phyloP scores from a whole-genome alignment of 2,888 invertebrate genomes.

The Hipparchia semele region DNA sequence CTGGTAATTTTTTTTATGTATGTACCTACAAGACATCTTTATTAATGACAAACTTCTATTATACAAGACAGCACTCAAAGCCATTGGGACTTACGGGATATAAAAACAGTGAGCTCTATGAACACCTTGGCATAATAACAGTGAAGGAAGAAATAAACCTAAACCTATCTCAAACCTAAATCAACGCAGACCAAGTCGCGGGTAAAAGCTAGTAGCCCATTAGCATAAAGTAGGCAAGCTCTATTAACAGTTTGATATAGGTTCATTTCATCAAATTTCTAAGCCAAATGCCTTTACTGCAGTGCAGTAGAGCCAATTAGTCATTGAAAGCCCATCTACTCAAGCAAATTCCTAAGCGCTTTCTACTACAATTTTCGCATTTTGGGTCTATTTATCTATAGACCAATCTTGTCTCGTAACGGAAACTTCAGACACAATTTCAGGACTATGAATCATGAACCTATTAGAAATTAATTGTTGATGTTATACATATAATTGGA shows the following conservation, averaged over 20 bases:
- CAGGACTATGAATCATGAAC: too few species aligned
- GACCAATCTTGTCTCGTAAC: too few species aligned
- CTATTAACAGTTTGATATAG: not conserved
- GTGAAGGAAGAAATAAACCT: too few species aligned
- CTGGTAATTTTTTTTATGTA: constrained; percentile 1
- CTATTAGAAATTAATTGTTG: too few species aligned
- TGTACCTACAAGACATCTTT: not conserved
- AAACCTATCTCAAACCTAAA: not conserved
- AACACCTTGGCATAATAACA: too few species aligned
- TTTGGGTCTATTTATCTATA: too few species aligned
- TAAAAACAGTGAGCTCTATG: too few species aligned
- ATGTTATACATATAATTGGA: too few species aligned
- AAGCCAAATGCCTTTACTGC: constrained; percentile 2
- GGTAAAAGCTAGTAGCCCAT: not conserved
- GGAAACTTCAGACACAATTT: too few species aligned
- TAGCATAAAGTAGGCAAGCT: not conserved
- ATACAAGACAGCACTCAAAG: too few species aligned
- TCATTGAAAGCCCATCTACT: not conserved
- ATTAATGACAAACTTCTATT: not conserved
- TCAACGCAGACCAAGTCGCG: not conserved
- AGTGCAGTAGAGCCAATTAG: not conserved
- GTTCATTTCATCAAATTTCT: not conserved
- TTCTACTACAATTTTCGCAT: too few species aligned
- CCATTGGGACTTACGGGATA: too few species aligned
- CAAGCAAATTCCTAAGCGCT: not conserved